phyloP scores from a whole-genome alignment of 2,888 invertebrate genomes.

The Beris chalybata region DNA sequence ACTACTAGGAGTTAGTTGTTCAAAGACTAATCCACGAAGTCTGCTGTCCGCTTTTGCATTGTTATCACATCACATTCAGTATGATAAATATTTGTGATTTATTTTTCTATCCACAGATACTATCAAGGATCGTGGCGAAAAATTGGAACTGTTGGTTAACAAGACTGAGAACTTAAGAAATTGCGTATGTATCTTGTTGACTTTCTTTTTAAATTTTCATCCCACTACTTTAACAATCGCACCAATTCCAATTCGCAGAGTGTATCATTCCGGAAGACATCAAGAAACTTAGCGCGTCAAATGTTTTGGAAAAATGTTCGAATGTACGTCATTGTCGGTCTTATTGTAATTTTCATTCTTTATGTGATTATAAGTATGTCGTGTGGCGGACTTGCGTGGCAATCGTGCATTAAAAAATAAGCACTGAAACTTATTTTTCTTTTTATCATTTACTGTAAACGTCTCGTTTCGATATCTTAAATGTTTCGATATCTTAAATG shows the following conservation, averaged over 20 bases:
- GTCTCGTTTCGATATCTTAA: neutral
- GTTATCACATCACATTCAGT: too few relatives aligned
- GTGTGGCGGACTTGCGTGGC: conserved; percentile 84
- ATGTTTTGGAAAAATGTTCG: conserved; percentile 95
- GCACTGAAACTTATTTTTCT: neutral
- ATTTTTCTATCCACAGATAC: conserved; percentile 65
- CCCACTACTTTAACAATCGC: neutral
- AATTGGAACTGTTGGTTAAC: conserved; percentile 85
- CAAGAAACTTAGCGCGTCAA: conserved; percentile 81
- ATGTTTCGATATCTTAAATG: neutral
- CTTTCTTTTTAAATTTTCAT: neutral
- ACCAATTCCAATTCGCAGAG: conserved; percentile 64
- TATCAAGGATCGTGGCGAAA: conserved; percentile 86
- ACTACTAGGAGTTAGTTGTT: too few relatives aligned
- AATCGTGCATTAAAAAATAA: conserved; percentile 63
- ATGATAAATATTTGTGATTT: too few relatives aligned
- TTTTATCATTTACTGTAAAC: neutral
- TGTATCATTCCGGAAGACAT: conserved; percentile 81
- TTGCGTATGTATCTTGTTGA: conserved; percentile 66
- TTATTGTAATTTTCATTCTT: conserved; percentile 69
- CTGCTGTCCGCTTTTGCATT: too few relatives aligned
- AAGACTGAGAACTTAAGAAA: conserved; percentile 89
- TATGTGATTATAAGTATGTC: conserved; percentile 86
- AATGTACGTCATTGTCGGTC: conserved; percentile 72
- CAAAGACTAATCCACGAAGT: too few relatives aligned